A percentile compares a stretch with the other conserved stretches of the same genome.
Evolutionary conservation across 1,140 invertebrate species (phyloP).

Genomic region (Brachionus rubens): DNA sequence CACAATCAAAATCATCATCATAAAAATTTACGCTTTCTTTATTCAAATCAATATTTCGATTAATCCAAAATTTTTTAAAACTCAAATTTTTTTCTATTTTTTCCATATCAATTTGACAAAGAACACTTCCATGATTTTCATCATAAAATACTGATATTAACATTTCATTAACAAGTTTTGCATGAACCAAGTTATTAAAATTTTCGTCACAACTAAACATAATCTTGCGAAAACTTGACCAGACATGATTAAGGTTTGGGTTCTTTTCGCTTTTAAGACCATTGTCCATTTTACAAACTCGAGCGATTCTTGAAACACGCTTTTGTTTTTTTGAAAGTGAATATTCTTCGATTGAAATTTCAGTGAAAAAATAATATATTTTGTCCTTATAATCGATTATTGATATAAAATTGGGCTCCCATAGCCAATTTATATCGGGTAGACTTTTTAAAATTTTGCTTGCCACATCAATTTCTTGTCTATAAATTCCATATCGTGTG

Average conservation of each 20-base stretch:
- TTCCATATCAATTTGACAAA: conserved; percentile 3
- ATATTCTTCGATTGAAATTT: conserved; percentile 37
- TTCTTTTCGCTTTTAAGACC: background rate
- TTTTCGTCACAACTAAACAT: background rate
- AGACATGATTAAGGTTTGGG: background rate
- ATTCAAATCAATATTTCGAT: background rate
- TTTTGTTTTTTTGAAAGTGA: background rate
- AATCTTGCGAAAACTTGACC: conserved; percentile 16
- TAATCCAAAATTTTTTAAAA: conserved; percentile 33
- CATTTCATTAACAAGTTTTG: background rate
- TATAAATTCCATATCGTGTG: conserved; percentile 6
- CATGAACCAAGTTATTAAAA: background rate
- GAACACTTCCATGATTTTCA: background rate
- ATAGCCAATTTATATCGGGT: background rate
- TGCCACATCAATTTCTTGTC: conserved; percentile 26
- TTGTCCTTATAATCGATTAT: conserved; percentile 2
- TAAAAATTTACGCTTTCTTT: background rate
- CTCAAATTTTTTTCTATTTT: background rate
- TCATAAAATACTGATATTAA: conserved; percentile 7
- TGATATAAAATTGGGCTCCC: conserved; percentile 23
- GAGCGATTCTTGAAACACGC: background rate
- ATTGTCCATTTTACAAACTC: background rate
- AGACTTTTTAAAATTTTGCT: conserved; percentile 35
- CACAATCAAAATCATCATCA: conserved; percentile 13
- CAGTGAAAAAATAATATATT: conserved; percentile 30